Evolutionary conservation across 2,888 invertebrate genomes (phyloP).

Genomic region (Chrysolina americana): DNA sequence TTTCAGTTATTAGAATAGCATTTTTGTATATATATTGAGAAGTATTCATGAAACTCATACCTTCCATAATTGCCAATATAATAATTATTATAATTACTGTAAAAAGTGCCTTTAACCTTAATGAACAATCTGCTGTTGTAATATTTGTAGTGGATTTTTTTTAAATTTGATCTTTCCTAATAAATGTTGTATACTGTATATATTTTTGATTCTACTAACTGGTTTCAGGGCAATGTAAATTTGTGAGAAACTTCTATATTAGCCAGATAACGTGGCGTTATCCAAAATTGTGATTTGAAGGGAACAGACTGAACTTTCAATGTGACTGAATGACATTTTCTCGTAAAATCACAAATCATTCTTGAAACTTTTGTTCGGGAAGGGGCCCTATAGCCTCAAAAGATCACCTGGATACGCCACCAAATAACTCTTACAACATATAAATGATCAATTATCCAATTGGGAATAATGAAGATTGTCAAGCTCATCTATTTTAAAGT

Average conservation of each 20-base stretch:
- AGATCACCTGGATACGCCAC: no score
- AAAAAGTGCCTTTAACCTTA: constrained; percentile 69
- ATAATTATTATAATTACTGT: constrained; percentile 64
- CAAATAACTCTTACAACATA: background rate
- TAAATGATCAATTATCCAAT: background rate
- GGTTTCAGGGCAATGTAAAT: background rate
- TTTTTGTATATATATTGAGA: constrained; percentile 41
- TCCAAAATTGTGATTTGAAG: no score
- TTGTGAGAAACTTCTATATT: no score
- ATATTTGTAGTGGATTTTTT: constrained; percentile 35
- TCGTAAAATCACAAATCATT: no score
- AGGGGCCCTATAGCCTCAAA: no score
- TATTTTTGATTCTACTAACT: background rate
- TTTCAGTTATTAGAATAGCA: background rate
- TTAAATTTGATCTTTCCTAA: constrained; percentile 41
- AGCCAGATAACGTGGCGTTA: no score
- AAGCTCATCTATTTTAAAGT: constrained; percentile 8
- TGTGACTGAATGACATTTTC: background rate
- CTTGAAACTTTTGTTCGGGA: no score
- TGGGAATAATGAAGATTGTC: background rate
- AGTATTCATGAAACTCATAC: constrained; percentile 65
- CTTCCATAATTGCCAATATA: constrained; percentile 70
- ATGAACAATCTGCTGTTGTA: constrained; percentile 44
- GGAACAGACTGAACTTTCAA: background rate
- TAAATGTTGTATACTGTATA: constrained; percentile 52